Percentiles rank a stretch among this genome's conserved stretches.
phyloP scores from a whole-genome alignment of 2,113 vertebrate species.

The Ictalurus punctatus region DNA sequence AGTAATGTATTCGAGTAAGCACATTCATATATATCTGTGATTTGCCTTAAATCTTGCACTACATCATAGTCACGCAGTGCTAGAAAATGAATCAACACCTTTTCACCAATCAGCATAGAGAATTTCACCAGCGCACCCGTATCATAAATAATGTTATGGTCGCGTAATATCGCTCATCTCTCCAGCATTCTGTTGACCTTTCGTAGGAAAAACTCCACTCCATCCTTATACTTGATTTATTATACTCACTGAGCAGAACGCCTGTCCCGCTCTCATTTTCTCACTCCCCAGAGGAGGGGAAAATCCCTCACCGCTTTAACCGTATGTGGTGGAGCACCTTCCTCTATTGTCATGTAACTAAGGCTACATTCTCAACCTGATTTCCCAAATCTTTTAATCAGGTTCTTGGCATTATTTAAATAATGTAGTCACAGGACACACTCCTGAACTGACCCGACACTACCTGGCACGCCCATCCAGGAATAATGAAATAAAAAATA shows the following conservation, averaged over 20 bases:
- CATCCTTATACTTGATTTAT: constrained; percentile 11
- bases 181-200: background rate
- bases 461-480: background rate
- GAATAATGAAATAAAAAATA: background rate
- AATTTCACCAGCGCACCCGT: background rate
- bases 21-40: background rate
- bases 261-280: background rate
- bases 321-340: background rate
- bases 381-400: background rate
- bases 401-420: background rate
- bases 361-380: background rate
- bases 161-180: background rate
- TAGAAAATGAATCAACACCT: background rate
- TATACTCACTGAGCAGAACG: background rate
- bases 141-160: background rate
- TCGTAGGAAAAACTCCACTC: background rate
- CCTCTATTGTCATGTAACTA: background rate
- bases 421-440: background rate
- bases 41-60: background rate
- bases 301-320: constrained; percentile 32
- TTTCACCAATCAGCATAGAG: background rate
- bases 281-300: background rate
- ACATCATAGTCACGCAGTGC: background rate
- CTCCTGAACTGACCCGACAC: background rate
- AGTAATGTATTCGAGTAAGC: background rate